These are phyloP conservation scores for Scaptomyza hsui DNA, from an alignment of 1,140 invertebrate genomes.

Conservation along the genomic window DNA sequence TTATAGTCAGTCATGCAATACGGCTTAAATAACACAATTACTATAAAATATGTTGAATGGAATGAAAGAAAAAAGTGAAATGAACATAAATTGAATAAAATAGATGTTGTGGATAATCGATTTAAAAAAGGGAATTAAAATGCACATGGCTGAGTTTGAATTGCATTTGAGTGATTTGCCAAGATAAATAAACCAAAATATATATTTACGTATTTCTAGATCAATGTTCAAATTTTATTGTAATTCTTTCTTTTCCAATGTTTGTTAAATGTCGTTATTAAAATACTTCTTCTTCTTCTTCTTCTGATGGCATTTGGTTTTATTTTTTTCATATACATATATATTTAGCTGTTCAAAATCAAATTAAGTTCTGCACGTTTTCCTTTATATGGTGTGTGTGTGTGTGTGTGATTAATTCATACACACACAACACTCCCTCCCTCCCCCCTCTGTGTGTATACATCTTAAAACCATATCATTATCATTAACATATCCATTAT, in stretches of 20 bases:
- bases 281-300: constrained; percentile 6
- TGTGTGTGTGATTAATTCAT: constrained; percentile 41
- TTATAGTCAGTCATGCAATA: constrained; percentile 9
- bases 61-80: neutral
- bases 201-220: neutral
- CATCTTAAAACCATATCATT: constrained; percentile 37
- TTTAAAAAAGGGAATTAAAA: neutral
- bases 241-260: neutral
- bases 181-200: neutral
- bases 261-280: constrained; percentile 8
- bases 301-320: constrained; percentile 15
- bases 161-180: constrained; percentile 2
- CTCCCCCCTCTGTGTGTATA: neutral
- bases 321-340: neutral
- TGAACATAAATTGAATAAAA: neutral
- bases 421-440: neutral
- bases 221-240: neutral
- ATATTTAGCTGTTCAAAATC: constrained; percentile 1
- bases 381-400: neutral
- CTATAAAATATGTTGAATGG: neutral
- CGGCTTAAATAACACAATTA: constrained; percentile 11
- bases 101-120: constrained; percentile 1
- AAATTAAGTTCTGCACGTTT: constrained; percentile 20
- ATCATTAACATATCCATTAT: constrained; percentile 35
- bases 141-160: constrained; percentile 11